Evolutionary conservation across 2,797 vertebrate species (phyloP).

Genomic region (Sarcophilus harrisii): DNA sequence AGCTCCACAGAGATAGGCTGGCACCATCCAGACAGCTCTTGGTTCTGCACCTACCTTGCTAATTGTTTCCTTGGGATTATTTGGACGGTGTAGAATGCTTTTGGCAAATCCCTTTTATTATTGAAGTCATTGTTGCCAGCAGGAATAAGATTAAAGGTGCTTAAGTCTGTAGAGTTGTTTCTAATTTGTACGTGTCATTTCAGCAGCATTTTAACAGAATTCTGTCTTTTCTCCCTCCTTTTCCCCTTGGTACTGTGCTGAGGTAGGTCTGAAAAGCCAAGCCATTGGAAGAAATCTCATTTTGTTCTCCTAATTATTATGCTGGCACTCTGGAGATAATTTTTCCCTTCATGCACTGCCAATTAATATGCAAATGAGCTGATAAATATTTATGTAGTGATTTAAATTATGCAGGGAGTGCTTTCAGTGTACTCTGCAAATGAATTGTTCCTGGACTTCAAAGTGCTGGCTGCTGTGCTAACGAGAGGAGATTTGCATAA

Average conservation of each 20-base stretch:
- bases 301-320: constrained; percentile 91
- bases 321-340: constrained; percentile 91
- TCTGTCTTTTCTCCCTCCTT: constrained; percentile 81
- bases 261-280: constrained; percentile 89
- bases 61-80: constrained; percentile 88
- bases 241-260: constrained; percentile 85
- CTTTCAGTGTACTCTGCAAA: constrained; percentile 98
- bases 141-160: constrained; percentile 89
- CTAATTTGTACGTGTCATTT: constrained; percentile 88
- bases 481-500: constrained; percentile 99
- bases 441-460: constrained; percentile 99
- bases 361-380: constrained; percentile 99
- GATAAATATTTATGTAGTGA: constrained; percentile 99
- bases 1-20: constrained; percentile 75
- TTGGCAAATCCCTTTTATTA: constrained; percentile 88
- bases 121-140: constrained; percentile 88
- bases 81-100: constrained; percentile 87
- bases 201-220: constrained; percentile 87
- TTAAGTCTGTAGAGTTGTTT: constrained; percentile 88
- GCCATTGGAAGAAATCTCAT: constrained; percentile 91
- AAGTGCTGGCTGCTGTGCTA: constrained; percentile 97
- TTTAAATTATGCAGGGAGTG: constrained; percentile 99
- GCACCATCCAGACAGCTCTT: constrained; percentile 78
- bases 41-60: constrained; percentile 85
- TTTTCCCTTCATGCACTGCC: constrained; percentile 91